Conservation (phyloP, 2,113 vertebrate species). For the Neotragus moschatus region DNA sequence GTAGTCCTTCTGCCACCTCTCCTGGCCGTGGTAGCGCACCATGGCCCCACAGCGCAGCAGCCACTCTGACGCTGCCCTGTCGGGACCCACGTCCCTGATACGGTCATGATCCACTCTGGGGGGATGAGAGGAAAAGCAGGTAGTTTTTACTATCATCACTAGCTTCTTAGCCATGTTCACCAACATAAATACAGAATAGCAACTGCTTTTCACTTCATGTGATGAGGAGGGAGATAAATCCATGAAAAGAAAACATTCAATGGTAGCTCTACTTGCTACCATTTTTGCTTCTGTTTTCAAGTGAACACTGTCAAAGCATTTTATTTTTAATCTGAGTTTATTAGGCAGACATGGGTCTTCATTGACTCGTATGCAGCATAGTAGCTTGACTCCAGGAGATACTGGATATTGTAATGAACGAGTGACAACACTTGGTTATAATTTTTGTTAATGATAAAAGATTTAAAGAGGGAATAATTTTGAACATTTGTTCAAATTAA, state of each 20-base stretch:
- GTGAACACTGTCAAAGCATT: neutral
- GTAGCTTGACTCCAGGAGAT: neutral
- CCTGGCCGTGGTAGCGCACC: slow-evolving; percentile 89
- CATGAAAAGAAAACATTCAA: neutral
- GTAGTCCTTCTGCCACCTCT: slow-evolving; percentile 94
- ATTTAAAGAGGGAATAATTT: neutral
- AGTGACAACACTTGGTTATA: neutral
- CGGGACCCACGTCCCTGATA: slow-evolving; percentile 88
- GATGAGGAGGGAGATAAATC: neutral
- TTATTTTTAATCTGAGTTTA: neutral
- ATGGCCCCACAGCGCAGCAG: slow-evolving; percentile 93
- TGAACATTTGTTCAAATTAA: slow-evolving; percentile 18
- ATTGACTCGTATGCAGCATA: neutral
- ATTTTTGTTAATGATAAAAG: slow-evolving; percentile 11
- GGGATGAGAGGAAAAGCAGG: neutral
- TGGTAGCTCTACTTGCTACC: neutral
- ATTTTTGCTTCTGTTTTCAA: slow-evolving; percentile 1
- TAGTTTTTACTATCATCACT: accelerated
- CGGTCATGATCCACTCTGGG: slow-evolving; percentile 93
- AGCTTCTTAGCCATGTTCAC: accelerated
- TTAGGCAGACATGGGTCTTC: neutral
- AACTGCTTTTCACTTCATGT: neutral
- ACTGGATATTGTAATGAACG: neutral
- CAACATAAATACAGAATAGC: accelerated
- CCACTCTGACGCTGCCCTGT: slow-evolving; percentile 95